Evolutionary conservation across 2,113 vertebrate species (phyloP), one percentile per base, ranked within the genome.

Genomic region (Diphyllodes magnificus): DNA sequence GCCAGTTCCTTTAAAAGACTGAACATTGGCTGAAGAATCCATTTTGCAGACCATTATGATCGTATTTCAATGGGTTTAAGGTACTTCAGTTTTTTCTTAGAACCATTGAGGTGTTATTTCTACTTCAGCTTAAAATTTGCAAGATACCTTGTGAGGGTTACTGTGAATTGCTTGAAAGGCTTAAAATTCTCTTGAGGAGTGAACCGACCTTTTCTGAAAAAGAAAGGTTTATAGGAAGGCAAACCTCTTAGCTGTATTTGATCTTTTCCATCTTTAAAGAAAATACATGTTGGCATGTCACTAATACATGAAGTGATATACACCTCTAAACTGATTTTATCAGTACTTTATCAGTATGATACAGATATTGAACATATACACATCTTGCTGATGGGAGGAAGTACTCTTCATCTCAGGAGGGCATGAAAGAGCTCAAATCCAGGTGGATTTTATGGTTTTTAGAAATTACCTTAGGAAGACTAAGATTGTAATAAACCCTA

Each of bases 41-140:
- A 8, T 59, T 80, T 57, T 40, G 10, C 14, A 59, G 21, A 42
- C 5, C 3, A n/a, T 1, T 21, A 35, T 0, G 0, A 21, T 39
- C 3, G 0, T 15, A 11, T 83, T 75, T 71, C 15, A 33, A 19
- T 20, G 37, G 8, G 2, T 66, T 44, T 9, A 35, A 47, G 7
- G 17, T 45, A 28, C 14, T 50, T 16, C 45, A 15, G 4, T 16
- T 42, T 39, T 54, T 63, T 59, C 45, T 19, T 37, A 28, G 57
- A 70, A 18, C 9, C 13, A 1, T 15, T 27, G 6, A 5, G 10
- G 4, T 17, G 9, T 31, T 57, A 17, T 6, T 87, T 71, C 19
- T 47, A 6, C 10, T 81, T 54, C 4, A 53, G 31, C 14, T 44
- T 72, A 59, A 72, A 87, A 45, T 14, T 64, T 73, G 37, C 8